Evolutionary conservation across 2,797 vertebrate genomes (phyloP), one percentile per base, ranked within the genome.

Genomic region (Tenualosa thibaudeaui): DNA sequence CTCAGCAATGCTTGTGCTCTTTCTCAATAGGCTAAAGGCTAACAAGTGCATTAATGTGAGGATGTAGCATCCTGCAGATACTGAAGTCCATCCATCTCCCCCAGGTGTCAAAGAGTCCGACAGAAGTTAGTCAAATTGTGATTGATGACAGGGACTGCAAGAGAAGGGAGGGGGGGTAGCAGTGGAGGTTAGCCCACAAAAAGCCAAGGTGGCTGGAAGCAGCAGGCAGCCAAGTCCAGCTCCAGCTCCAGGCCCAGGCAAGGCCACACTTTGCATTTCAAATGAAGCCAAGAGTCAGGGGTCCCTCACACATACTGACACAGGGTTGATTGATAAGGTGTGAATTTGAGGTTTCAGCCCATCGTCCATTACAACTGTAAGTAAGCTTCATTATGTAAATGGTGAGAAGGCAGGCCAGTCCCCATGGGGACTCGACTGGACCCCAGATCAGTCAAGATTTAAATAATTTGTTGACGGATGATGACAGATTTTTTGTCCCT

Each of bases 91-190:
- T 96, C 93, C 91, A 91, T 95, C 94, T 94, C 84, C 15, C 19
- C 19, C 71, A 68, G 86, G 92, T 92, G 93, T 94, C 94, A 93
- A 88, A 85, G 91, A 93, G 89, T 89, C 85, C 88, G 93, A 94
- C 94, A 95, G 93, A 93, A 94, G 93, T 94, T 94, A 92, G 94
- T 92, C 91, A 90, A 92, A 91, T 91, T 91, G 91, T 96, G 95
- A 96, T 95, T 92, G 94, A 95, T 95, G 94, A 91, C 86, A 49
- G 83, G 85, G 82, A 88, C 91, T 89, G 92, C 84, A 81, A 86
- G 90, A 91, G 85, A 85, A 53, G 68, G 75, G 7, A 40, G 43
- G 87, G 84, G 81, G 17, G 81, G 75, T 84, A 81, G 86, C 91
- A n/a, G 86, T 88, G n/a, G 87, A 81, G 85, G 85, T 68, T 85